Evolutionary conservation across 2,888 invertebrate species (phyloP).

Genomic region (Tipula confusa): DNA sequence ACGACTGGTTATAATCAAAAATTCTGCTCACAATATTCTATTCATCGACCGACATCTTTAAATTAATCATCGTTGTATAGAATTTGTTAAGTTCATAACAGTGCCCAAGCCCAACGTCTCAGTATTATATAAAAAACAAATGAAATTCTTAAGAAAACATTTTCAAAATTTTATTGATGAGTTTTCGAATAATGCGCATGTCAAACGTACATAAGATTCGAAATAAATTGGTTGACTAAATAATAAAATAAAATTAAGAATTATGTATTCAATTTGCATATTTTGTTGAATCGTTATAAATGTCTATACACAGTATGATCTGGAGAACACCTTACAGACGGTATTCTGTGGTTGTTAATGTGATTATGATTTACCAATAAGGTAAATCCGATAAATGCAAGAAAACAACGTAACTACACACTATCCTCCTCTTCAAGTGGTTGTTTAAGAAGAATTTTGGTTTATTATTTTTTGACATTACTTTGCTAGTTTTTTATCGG

Average conservation of each 20-base stretch:
- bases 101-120: neutral
- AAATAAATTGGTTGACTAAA: neutral
- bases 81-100: neutral
- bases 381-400: no score
- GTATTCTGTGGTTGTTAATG: no score
- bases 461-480: no score
- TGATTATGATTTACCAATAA: no score
- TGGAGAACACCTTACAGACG: no score
- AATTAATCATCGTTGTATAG: neutral
- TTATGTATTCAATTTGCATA: conserved; percentile 12
- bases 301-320: neutral
- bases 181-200: no score
- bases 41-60: neutral
- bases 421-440: no score
- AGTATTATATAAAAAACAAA: neutral
- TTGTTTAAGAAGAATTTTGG: no score
- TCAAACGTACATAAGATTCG: neutral
- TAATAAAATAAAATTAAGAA: neutral
- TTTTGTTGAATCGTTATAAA: conserved; percentile 3
- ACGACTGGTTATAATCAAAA: neutral
- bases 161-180: neutral
- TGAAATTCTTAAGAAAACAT: neutral
- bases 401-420: no score
- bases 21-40: conserved; percentile 3
- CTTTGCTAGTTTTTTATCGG: no score